Evolutionary conservation across 2,113 vertebrate genomes (phyloP).

Genomic region (Rhinopomastus cyanomelas): DNA sequence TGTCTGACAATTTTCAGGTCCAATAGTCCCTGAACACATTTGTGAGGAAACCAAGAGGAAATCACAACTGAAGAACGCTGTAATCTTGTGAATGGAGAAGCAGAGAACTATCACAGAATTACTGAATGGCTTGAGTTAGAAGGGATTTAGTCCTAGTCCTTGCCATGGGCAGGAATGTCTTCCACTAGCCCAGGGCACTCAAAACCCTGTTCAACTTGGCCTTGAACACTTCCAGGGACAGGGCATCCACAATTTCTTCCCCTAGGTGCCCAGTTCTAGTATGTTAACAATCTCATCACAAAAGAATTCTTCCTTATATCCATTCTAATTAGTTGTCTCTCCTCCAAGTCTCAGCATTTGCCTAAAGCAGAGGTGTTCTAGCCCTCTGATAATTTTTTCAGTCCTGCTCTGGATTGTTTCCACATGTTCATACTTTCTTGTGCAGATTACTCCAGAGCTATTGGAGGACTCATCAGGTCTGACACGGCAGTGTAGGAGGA

Average conservation of each 20-base stretch:
- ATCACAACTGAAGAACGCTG: neutral
- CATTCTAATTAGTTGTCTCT: neutral
- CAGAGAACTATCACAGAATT: neutral
- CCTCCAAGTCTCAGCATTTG: neutral
- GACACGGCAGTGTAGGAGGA: too few species aligned
- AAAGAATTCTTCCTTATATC: neutral
- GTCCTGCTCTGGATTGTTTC: neutral
- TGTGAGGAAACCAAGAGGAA: neutral
- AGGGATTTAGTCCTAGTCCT: neutral
- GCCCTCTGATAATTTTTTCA: too few species aligned
- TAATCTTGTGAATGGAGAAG: neutral
- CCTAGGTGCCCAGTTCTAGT: neutral
- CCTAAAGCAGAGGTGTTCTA: neutral
- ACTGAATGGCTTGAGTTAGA: neutral
- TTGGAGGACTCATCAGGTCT: too few species aligned
- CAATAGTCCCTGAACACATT: neutral
- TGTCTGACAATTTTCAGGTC: neutral
- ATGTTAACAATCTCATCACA: neutral
- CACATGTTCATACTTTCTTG: neutral
- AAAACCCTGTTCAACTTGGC: neutral
- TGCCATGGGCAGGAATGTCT: neutral
- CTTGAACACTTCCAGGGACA: neutral
- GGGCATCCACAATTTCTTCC: neutral
- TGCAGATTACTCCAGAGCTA: neutral
- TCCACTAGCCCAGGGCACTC: neutral